A percentile compares a stretch with the other conserved stretches of the same genome.
Conservation (phyloP, 2,797 vertebrate species). For the Rhynchonycteris naso region DNA sequence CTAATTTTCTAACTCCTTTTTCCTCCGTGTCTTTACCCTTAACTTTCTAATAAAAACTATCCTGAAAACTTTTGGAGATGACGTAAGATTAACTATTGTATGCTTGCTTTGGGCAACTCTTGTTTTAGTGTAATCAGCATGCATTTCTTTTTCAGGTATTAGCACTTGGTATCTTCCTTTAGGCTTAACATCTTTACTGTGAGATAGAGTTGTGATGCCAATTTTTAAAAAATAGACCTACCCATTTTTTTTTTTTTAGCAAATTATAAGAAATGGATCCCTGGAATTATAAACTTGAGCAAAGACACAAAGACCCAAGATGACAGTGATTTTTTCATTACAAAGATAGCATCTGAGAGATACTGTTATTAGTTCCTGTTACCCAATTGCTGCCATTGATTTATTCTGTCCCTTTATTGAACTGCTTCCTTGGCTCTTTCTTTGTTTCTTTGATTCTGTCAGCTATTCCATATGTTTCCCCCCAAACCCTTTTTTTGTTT, state of each 20-base stretch:
- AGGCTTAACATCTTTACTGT: not conserved
- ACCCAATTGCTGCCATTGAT: too few relatives aligned
- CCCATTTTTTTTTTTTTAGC: not conserved
- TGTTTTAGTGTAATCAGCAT: not conserved
- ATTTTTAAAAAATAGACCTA: not conserved
- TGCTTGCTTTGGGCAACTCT: not conserved
- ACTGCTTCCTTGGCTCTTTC: not conserved
- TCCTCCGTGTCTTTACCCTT: not conserved
- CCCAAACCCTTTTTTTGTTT: too few relatives aligned
- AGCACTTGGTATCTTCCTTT: not conserved
- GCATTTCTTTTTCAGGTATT: not conserved
- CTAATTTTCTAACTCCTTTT: not conserved
- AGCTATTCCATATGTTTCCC: not conserved
- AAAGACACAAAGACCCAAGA: not conserved
- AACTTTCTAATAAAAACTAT: not conserved
- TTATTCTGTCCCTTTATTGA: not conserved
- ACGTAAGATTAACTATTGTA: not conserved
- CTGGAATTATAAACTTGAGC: not conserved
- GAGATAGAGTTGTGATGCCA: not conserved
- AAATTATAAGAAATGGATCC: not conserved
- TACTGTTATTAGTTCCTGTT: not conserved
- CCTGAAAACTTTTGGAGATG: not conserved
- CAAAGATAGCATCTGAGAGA: not conserved
- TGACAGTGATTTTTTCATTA: not conserved
- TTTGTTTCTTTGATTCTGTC: not conserved